Evolutionary conservation across 2,888 invertebrate genomes (phyloP).

Genomic region (Diplazon laetatorius): DNA sequence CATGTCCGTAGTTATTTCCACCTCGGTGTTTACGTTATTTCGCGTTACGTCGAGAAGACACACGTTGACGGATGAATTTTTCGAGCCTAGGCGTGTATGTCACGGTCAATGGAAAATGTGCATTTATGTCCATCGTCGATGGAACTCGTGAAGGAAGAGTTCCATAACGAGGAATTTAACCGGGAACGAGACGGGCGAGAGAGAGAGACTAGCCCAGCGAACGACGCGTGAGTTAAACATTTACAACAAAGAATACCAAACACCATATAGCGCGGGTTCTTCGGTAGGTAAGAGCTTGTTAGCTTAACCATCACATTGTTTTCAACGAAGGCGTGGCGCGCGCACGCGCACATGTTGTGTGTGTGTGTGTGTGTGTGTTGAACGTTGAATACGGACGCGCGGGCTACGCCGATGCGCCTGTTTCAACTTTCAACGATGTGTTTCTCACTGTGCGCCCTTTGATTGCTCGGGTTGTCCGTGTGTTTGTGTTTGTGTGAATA

Average conservation of each 20-base stretch:
- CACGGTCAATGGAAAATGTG: too few relatives aligned
- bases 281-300: conserved; percentile 73
- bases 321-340: conserved; percentile 73
- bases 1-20: too few relatives aligned
- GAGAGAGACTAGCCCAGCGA: too few relatives aligned
- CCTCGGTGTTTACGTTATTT: too few relatives aligned
- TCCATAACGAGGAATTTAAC: conserved; percentile 12
- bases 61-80: too few relatives aligned
- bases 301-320: conserved; percentile 77
- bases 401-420: conserved; percentile 20
- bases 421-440: conserved; percentile 55
- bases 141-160: conserved; percentile 11
- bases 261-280: conserved; percentile 40
- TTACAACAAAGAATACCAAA: conserved; percentile 49
- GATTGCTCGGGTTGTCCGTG: conserved; percentile 55
- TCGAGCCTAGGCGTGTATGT: too few relatives aligned
- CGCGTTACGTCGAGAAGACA: too few relatives aligned
- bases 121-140: conserved; percentile 29
- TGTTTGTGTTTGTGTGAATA: too few relatives aligned
- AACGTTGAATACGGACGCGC: conserved; percentile 60
- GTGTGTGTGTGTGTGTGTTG: too few relatives aligned
- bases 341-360: too few relatives aligned
- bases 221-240: conserved; percentile 42
- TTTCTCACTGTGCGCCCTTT: conserved; percentile 62
- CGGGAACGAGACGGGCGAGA: conserved; percentile 32